Evolutionary conservation across 1,140 invertebrate genomes (phyloP).

Genomic region (Portunus trituberculatus): DNA sequence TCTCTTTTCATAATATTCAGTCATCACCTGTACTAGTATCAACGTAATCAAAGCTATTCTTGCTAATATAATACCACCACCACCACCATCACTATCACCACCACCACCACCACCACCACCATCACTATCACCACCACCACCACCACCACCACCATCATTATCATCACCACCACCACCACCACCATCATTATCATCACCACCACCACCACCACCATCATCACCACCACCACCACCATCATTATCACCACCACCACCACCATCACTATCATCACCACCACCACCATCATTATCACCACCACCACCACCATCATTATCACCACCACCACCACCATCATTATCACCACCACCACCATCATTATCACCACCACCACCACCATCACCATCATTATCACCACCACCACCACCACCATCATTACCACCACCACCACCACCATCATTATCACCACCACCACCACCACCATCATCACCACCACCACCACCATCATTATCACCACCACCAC

Average conservation of each 20-base stretch:
- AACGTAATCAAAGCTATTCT: too few species aligned
- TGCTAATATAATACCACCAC: background rate
- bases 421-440: background rate
- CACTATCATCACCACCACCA: background rate
- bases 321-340: background rate
- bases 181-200: background rate
- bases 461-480: background rate
- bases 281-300: background rate
- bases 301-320: background rate
- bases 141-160: background rate
- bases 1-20: too few species aligned
- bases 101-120: background rate
- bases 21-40: too few species aligned
- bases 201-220: conserved; percentile 1
- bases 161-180: background rate
- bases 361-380: background rate
- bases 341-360: too few species aligned
- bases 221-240: background rate
- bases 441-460: background rate
- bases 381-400: background rate
- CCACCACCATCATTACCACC: too few species aligned
- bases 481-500: background rate
- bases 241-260: too few species aligned
- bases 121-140: background rate
- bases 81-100: background rate